phyloP scores from a whole-genome alignment of 2,888 invertebrate species.

The Autographa gamma region DNA sequence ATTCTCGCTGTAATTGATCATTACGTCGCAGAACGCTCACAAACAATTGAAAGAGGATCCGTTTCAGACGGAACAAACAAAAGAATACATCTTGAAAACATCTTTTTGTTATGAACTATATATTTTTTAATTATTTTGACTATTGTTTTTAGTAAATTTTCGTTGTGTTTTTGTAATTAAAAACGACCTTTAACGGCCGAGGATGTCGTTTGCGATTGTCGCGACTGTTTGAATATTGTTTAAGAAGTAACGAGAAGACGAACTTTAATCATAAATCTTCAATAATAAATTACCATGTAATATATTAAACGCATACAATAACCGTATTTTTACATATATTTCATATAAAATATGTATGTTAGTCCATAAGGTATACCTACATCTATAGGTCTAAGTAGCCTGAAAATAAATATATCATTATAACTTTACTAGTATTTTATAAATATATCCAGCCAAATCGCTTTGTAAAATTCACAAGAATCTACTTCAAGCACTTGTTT shows the following conservation, averaged over 20 bases:
- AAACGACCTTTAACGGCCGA: neutral
- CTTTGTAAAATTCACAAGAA: too few species aligned
- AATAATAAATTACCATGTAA: too few species aligned
- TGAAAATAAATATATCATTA: too few species aligned
- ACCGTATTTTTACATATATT: too few species aligned
- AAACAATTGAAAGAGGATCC: slow-evolving; percentile 64
- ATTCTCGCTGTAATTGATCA: slow-evolving; percentile 71
- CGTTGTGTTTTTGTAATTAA: slow-evolving; percentile 3
- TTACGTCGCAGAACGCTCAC: slow-evolving; percentile 60
- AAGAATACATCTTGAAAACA: slow-evolving; percentile 24
- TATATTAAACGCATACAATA: too few species aligned
- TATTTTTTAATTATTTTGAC: neutral
- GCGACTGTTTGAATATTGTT: neutral
- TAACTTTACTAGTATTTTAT: too few species aligned
- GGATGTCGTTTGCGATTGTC: neutral
- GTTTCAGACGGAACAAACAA: slow-evolving; percentile 49
- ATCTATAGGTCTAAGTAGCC: too few species aligned
- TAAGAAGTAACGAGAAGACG: neutral
- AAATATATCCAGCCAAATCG: too few species aligned
- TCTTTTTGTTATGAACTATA: neutral
- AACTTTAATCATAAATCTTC: too few species aligned
- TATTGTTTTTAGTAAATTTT: slow-evolving; percentile 7
- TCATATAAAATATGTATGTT: too few species aligned
- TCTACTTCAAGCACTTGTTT: too few species aligned
- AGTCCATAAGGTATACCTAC: too few species aligned